Conservation (phyloP, 2,113 vertebrate genomes). For the Dendrocopos noguchii region DNA sequence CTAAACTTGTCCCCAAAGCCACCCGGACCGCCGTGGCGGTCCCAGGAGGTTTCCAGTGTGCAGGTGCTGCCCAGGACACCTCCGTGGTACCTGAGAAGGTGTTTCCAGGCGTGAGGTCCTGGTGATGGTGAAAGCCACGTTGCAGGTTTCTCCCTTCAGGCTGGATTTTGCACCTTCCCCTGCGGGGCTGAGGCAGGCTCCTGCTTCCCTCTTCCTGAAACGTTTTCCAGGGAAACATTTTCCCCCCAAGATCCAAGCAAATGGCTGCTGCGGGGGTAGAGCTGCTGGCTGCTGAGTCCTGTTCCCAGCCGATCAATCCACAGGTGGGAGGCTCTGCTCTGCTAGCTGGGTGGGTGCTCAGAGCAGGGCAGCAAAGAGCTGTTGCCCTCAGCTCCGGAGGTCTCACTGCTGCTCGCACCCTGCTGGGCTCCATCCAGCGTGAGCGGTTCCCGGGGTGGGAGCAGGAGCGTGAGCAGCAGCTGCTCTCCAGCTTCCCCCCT, state of each 20-base stretch:
- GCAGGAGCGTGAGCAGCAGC: rapidly evolving
- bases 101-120: rapidly evolving
- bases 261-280: background rate
- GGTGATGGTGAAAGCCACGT: background rate
- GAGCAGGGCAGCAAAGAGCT: background rate
- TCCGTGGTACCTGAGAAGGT: rapidly evolving
- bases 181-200: background rate
- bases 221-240: background rate
- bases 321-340: background rate
- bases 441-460: background rate
- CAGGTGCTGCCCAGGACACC: background rate
- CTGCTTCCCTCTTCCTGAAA: background rate
- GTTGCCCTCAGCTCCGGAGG: background rate
- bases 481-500: rapidly evolving
- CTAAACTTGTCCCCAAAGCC: background rate
- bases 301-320: background rate
- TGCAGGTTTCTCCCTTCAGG: background rate
- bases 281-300: background rate
- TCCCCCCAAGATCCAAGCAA: background rate
- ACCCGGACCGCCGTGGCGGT: background rate
- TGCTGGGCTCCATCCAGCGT: rapidly evolving
- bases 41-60: background rate
- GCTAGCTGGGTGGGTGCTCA: rapidly evolving
- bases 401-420: background rate
- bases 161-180: background rate